phyloP scores from a whole-genome alignment of 2,797 vertebrate species.

The Sciurus vulgaris region DNA sequence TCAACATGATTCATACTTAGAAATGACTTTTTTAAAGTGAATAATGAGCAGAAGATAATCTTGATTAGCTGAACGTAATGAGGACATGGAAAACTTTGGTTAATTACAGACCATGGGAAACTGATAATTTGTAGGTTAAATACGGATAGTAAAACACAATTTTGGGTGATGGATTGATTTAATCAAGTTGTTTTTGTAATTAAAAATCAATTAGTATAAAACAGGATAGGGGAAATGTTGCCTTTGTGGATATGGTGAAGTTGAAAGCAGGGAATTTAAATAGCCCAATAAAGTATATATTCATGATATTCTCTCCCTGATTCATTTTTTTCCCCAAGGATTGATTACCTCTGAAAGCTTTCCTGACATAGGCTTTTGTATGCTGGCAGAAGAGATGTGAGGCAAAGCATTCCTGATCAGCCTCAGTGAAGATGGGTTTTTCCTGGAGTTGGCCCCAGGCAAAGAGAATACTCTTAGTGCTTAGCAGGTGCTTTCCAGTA shows the following conservation, averaged over 20 bases:
- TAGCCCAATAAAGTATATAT: constrained; percentile 82
- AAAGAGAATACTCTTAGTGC: constrained; percentile 22
- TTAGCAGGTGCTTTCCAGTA: neutral
- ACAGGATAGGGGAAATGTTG: constrained; percentile 59
- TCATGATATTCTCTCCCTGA: constrained; percentile 75
- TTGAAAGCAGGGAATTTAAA: constrained; percentile 81
- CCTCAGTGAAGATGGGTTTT: constrained; percentile 71
- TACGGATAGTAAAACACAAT: constrained; percentile 52
- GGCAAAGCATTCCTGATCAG: constrained; percentile 77
- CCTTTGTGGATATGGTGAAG: constrained; percentile 65
- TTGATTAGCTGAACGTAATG: constrained; percentile 64
- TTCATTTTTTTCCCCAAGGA: constrained; percentile 77
- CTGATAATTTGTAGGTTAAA: constrained; percentile 64
- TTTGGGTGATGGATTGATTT: constrained; percentile 64
- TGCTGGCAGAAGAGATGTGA: constrained; percentile 77
- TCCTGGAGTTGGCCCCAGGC: constrained; percentile 53
- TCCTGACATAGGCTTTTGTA: constrained; percentile 82
- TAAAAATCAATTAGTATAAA: constrained; percentile 78
- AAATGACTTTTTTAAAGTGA: constrained; percentile 64
- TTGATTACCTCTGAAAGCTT: constrained; percentile 84
- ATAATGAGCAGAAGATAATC: constrained; percentile 68
- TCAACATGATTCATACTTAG: constrained; percentile 41
- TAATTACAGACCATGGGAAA: constrained; percentile 55
- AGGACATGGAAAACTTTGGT: constrained; percentile 43
- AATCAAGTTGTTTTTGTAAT: constrained; percentile 65